phyloP scores from a whole-genome alignment of 2,888 invertebrate genomes.

The Alcis repandata region DNA sequence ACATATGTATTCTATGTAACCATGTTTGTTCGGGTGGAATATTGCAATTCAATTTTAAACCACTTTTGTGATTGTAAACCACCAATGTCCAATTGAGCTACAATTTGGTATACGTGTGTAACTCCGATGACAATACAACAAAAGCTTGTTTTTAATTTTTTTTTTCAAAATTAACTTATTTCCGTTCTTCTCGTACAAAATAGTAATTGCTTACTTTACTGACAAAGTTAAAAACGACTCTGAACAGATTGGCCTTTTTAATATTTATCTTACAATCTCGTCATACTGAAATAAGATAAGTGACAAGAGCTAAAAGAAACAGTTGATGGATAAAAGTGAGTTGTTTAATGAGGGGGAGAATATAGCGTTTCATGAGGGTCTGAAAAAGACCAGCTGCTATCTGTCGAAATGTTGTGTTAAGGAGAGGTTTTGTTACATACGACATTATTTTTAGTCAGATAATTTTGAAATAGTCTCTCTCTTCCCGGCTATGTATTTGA shows the following conservation, averaged over 20 bases:
- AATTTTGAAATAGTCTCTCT: background rate
- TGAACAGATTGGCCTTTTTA: background rate
- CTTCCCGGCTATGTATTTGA: too few relatives aligned
- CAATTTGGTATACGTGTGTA: too few relatives aligned
- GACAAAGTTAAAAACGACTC: background rate
- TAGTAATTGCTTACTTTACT: background rate
- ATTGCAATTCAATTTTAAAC: too few relatives aligned
- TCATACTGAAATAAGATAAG: slow-evolving; percentile 14
- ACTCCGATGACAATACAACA: too few relatives aligned
- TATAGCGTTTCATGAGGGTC: slow-evolving; percentile 48
- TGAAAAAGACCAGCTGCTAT: slow-evolving; percentile 52
- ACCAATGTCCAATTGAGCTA: too few relatives aligned
- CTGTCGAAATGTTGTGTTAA: slow-evolving; percentile 25
- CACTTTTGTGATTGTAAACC: too few relatives aligned
- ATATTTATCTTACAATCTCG: background rate
- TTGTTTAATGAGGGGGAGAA: slow-evolving; percentile 53
- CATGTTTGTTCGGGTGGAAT: too few relatives aligned
- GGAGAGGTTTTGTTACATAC: slow-evolving; percentile 1
- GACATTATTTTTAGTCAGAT: background rate
- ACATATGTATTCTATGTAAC: too few relatives aligned
- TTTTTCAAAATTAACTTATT: too few relatives aligned
- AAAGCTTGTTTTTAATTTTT: too few relatives aligned
- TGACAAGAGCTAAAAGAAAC: slow-evolving; percentile 28
- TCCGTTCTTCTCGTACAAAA: too few relatives aligned
- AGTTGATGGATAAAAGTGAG: slow-evolving; percentile 33